Evolutionary conservation across 2,888 invertebrate species (phyloP), one percentile per base, ranked within the genome.

Genomic region (Neoitamus cyanurus): DNA sequence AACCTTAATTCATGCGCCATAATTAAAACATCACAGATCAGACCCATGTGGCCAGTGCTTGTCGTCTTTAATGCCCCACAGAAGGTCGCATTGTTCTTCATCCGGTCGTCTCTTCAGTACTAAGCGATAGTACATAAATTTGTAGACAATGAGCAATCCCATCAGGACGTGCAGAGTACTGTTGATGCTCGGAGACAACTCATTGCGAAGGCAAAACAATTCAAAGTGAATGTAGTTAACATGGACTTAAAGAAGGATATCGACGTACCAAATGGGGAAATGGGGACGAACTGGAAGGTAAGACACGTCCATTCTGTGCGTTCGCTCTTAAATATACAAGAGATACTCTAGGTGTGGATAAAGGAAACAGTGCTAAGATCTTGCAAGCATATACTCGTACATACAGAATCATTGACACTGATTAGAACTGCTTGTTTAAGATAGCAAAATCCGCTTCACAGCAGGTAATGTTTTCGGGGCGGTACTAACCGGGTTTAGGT

Each of bases 1-100:
- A 70, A 70, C 31, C 6, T 70, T 31, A 70, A 70, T 70, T 30
- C 30, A 70, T 70, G 70, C 2, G 11, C 70, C 34, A 70, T 70
- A 70, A 70, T 70, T 70, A 70, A 70, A 70, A 28, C 70, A 30
- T 70, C 31, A 70, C 30, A 70, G 70, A 70, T 70, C 70, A 70
- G 34, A 34, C 70, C 70, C 70, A 70, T 70, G 70, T 70, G 70
- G 34, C 70, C 70, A 31, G 13, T 13, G 70, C 31, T 70, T 70
- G 70, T 70, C 34, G 70, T 25, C 11, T 31, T 2, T 31, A 70
- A 70, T 15, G 70, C 31, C 31, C 70, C 34, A 7, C 70, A 70
- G n/a, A 70, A 70, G 70, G 34, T 20, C 34, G 13, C 70, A 70
- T 70, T 70, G 70, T 70, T 34, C 31, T 70, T 34, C 70, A 34